These are phyloP conservation scores for Platerodrilus igneus DNA, from an alignment of 2,888 invertebrate genomes.

Conservation along the genomic window DNA sequence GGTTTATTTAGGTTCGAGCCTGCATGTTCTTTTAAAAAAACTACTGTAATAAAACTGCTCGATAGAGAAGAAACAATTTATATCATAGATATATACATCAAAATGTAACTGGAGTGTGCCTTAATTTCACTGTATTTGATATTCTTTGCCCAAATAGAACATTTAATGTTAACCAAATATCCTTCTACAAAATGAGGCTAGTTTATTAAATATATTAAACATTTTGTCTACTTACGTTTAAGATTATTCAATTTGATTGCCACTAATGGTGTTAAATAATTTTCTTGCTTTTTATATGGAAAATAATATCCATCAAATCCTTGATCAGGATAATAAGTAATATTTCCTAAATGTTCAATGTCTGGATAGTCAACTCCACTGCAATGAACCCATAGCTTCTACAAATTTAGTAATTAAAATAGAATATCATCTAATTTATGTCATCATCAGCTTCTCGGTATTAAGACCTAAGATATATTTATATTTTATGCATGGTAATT, in stretches of 20 bases:
- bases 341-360: constrained; percentile 53
- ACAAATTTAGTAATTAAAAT: no score
- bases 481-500: no score
- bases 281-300: constrained; percentile 56
- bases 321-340: constrained; percentile 52
- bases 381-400: constrained; percentile 49
- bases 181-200: constrained; percentile 48
- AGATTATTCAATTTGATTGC: constrained; percentile 52
- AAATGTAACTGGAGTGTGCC: constrained; percentile 1
- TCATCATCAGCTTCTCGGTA: no score
- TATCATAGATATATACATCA: no score
- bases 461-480: no score
- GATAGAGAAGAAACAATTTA: no score
- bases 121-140: constrained; percentile 38
- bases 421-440: no score
- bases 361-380: constrained; percentile 56
- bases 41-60: no score
- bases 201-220: not conserved
- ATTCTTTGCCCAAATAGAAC: constrained; percentile 67
- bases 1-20: no score
- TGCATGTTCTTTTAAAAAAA: no score
- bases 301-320: constrained; percentile 54
- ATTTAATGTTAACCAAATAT: constrained; percentile 62
- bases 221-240: constrained; percentile 25
- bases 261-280: constrained; percentile 60